phyloP scores from a whole-genome alignment of 2,797 vertebrate genomes.

The Helarctos malayanus region DNA sequence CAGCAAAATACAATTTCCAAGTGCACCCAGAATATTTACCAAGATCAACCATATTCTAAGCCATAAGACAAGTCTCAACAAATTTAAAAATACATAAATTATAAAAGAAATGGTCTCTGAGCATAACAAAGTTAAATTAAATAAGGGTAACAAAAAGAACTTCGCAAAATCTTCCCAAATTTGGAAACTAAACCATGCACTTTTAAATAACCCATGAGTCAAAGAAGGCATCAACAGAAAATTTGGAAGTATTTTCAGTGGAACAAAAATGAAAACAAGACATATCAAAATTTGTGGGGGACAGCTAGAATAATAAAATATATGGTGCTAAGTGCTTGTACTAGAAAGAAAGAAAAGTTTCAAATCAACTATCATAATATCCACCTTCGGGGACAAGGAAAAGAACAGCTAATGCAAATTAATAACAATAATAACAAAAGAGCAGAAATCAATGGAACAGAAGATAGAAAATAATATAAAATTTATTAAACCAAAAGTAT shows the following conservation, averaged over 20 bases:
- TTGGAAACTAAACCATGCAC: neutral
- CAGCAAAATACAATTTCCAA: constrained; percentile 22
- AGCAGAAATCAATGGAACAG: neutral
- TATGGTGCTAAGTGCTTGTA: neutral
- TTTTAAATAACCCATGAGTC: constrained; percentile 1
- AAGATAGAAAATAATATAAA: neutral
- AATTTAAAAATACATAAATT: neutral
- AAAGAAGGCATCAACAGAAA: constrained; percentile 11
- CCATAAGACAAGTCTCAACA: neutral
- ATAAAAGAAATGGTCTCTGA: neutral
- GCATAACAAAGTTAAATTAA: neutral
- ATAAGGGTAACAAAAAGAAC: neutral
- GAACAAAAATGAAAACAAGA: neutral
- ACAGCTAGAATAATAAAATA: neutral
- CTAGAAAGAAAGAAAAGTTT: constrained; percentile 21
- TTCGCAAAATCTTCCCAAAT: neutral
- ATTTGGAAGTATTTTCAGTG: neutral
- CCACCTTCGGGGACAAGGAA: neutral
- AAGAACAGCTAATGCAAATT: neutral
- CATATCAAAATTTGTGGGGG: neutral
- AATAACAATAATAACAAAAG: neutral
- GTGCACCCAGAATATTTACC: neutral
- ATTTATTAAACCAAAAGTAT: neutral
- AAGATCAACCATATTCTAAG: neutral
- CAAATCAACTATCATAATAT: neutral